Conservation (phyloP, 2,797 vertebrate genomes). For the Lateolabrax maculatus region DNA sequence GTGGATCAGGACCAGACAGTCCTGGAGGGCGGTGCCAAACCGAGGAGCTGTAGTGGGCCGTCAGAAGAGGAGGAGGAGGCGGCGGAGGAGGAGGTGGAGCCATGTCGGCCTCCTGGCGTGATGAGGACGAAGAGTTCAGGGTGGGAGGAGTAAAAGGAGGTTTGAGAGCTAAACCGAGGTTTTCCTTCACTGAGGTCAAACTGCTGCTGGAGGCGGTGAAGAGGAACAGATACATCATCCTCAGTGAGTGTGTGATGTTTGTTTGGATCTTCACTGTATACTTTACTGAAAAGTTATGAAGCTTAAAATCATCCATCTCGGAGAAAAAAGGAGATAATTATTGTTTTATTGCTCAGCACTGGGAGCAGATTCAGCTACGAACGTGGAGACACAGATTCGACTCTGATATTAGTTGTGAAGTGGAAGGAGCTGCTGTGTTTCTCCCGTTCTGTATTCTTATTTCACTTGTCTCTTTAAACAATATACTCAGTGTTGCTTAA, state of each 20-base stretch:
- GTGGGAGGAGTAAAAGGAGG: constrained; percentile 58
- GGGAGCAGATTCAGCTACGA: no score
- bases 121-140: constrained; percentile 65
- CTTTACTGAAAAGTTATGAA: no score
- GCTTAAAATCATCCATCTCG: neutral
- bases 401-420: neutral
- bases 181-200: constrained; percentile 84
- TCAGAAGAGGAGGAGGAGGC: neutral
- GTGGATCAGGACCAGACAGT: neutral
- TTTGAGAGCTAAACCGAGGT: constrained; percentile 81
- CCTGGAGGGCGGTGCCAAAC: neutral
- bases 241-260: constrained; percentile 77
- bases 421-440: neutral
- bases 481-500: no score
- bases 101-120: constrained; percentile 60
- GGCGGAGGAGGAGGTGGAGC: neutral
- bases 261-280: neutral
- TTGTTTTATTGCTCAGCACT: neutral
- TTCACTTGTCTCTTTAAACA: neutral
- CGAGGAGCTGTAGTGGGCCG: neutral
- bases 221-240: constrained; percentile 85
- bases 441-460: neutral
- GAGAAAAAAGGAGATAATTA: neutral
- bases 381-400: neutral
- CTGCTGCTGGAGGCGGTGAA: constrained; percentile 84